A percentile compares a stretch with the other conserved stretches of the same genome.
phyloP scores from a whole-genome alignment of 1,140 invertebrate species.

The Drosophila simulans region DNA sequence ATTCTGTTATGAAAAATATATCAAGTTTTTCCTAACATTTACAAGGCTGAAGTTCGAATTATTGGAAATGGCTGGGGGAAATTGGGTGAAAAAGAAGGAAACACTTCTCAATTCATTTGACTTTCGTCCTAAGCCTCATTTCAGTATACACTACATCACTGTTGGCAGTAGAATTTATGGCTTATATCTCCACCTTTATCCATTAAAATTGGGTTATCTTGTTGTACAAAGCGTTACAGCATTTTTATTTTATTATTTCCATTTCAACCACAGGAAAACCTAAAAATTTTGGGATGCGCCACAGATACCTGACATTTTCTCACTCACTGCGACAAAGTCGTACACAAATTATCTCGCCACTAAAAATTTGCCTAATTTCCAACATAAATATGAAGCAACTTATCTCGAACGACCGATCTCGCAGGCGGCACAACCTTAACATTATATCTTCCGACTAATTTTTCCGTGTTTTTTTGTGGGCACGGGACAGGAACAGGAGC shows the following conservation, averaged over 20 bases:
- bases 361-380: conserved; percentile 83
- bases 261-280: conserved; percentile 12
- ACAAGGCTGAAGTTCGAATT: conserved; percentile 3
- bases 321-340: conserved; percentile 82
- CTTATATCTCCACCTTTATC: background rate
- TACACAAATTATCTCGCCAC: conserved; percentile 83
- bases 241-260: conserved; percentile 4
- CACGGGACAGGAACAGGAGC: conserved; percentile 48
- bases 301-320: conserved; percentile 62
- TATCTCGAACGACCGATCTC: conserved; percentile 71
- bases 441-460: conserved; percentile 55
- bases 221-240: conserved; percentile 15
- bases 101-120: too few species aligned
- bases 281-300: conserved; percentile 15
- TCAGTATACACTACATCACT: too few species aligned
- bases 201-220: conserved; percentile 13
- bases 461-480: conserved; percentile 41
- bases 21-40: conserved; percentile 18
- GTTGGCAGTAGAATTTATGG: background rate
- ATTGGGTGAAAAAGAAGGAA: too few species aligned
- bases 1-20: conserved; percentile 66
- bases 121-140: background rate
- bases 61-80: too few species aligned
- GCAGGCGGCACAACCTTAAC: conserved; percentile 32
- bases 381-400: conserved; percentile 75